phyloP scores from a whole-genome alignment of 1,140 invertebrate species.

The Amphibalanus amphitrite region DNA sequence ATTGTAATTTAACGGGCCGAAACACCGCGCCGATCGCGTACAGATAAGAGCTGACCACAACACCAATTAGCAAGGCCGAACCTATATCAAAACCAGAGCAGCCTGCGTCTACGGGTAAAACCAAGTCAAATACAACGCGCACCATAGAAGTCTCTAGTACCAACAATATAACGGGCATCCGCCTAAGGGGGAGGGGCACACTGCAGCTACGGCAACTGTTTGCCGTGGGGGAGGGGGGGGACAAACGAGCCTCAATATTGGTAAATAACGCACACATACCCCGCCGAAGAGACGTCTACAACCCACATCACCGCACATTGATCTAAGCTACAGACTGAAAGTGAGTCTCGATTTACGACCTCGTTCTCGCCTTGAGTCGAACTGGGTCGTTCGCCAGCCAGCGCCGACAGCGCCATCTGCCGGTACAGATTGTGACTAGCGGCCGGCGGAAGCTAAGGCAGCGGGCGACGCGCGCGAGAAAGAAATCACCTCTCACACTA shows the following conservation, averaged over 20 bases:
- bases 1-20: neutral
- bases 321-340: too few species aligned
- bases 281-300: neutral
- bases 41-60: neutral
- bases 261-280: too few species aligned
- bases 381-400: too few species aligned
- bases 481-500: too few species aligned
- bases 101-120: neutral
- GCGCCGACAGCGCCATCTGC: too few species aligned
- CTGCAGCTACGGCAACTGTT: neutral
- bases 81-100: neutral
- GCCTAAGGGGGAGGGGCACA: neutral
- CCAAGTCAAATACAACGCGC: too few species aligned
- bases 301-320: neutral
- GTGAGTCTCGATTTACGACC: too few species aligned
- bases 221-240: too few species aligned
- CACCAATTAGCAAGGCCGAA: neutral
- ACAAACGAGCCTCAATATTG: neutral
- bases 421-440: too few species aligned
- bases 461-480: too few species aligned
- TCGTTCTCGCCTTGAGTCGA: too few species aligned
- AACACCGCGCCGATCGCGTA: neutral
- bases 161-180: neutral
- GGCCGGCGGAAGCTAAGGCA: too few species aligned
- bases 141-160: neutral